Evolutionary conservation across 2,888 invertebrate genomes (phyloP).

Genomic region (Mesopsocus fuscifrons): DNA sequence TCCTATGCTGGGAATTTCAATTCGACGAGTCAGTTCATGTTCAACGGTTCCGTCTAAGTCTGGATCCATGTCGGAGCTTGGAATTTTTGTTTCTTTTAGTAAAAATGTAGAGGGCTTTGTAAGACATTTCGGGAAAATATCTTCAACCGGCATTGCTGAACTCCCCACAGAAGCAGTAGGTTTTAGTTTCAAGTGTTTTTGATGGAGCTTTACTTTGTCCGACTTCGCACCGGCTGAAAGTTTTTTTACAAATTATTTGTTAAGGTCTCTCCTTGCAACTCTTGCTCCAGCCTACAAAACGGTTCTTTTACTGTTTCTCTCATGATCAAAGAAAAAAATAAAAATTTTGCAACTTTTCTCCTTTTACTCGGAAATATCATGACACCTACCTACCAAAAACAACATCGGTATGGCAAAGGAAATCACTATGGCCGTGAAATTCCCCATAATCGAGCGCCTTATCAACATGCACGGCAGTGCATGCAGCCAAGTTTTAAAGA

Average conservation of each 20-base stretch:
- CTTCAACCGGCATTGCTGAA: conserved; percentile 17
- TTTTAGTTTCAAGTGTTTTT: conserved; percentile 4
- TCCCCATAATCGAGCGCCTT: conserved; percentile 19
- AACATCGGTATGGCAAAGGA: no score
- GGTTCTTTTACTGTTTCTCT: no score
- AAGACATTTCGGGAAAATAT: conserved; percentile 24
- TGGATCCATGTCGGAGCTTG: conserved; percentile 16
- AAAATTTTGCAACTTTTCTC: no score
- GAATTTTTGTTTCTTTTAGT: conserved; percentile 24
- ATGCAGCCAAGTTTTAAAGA: no score
- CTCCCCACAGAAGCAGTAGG: conserved; percentile 14
- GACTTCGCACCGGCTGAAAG: conserved; percentile 4
- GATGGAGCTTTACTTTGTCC: conserved; percentile 4
- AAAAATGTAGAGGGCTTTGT: conserved; percentile 24
- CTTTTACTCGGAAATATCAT: no score
- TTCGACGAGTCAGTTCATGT: background rate
- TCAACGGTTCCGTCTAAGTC: background rate
- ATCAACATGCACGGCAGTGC: no score
- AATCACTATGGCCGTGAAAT: no score
- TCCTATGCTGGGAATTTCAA: background rate
- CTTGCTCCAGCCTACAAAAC: no score
- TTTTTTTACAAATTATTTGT: no score
- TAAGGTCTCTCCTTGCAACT: no score
- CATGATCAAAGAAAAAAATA: no score
- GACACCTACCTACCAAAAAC: no score